A percentile compares a stretch with the other conserved stretches of the same genome.
phyloP scores from a whole-genome alignment of 1,140 invertebrate genomes.

The Nasonia giraulti region DNA sequence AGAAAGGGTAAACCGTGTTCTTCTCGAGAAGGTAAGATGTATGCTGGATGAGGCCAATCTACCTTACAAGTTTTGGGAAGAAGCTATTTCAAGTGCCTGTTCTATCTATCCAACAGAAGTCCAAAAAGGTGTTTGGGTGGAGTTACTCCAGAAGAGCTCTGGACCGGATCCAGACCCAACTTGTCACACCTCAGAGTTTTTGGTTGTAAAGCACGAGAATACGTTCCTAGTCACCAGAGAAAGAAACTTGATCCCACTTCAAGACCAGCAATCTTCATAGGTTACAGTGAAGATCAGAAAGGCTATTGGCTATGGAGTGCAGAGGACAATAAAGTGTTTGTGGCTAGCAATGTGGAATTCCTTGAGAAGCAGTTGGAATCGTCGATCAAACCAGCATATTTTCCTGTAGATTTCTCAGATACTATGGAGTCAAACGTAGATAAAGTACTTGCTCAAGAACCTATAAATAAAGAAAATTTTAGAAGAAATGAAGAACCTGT shows the following conservation, averaged over 20 bases:
- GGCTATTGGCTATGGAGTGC: constrained; percentile 63
- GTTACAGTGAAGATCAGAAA: constrained; percentile 64
- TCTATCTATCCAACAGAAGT: constrained; percentile 58
- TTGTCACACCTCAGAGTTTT: too few species aligned
- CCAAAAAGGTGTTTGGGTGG: constrained; percentile 62
- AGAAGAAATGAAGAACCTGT: too few species aligned
- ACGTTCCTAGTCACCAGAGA: constrained; percentile 66
- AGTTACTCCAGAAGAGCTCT: constrained; percentile 59
- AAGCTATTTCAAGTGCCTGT: constrained; percentile 60
- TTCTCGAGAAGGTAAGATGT: constrained; percentile 57
- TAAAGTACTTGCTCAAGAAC: neutral
- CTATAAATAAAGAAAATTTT: too few species aligned
- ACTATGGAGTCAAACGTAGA: too few species aligned
- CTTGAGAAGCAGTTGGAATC: too few species aligned
- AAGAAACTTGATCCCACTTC: constrained; percentile 67
- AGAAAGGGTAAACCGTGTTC: constrained; percentile 62
- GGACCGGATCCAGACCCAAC: too few species aligned
- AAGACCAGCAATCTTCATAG: constrained; percentile 62
- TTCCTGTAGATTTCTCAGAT: too few species aligned
- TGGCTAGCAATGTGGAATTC: constrained; percentile 57
- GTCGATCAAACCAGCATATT: too few species aligned
- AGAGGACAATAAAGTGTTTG: constrained; percentile 53
- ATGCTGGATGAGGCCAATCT: constrained; percentile 43
- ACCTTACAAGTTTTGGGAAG: constrained; percentile 58
- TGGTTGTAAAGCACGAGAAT: constrained; percentile 52